Conservation (phyloP, 2,797 vertebrate genomes). For the Otolemur crassicaudatus region DNA sequence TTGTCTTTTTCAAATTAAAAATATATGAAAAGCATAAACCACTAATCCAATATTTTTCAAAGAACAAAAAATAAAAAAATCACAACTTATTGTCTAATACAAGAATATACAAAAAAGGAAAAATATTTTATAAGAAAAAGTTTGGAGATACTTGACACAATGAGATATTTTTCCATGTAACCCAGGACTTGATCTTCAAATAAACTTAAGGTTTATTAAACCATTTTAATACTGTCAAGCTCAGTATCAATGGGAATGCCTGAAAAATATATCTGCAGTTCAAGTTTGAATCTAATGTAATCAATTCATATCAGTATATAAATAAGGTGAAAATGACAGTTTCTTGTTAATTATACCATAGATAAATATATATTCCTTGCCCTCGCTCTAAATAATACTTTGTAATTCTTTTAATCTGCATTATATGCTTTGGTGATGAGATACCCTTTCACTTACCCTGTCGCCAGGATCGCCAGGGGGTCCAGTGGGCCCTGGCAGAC, state of each 20-base stretch:
- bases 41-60: background rate
- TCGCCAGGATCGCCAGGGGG: constrained; percentile 95
- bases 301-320: background rate
- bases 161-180: background rate
- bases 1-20: background rate
- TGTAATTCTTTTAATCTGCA: background rate
- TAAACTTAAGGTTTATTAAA: background rate
- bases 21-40: background rate
- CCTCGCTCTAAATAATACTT: background rate
- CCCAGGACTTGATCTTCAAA: background rate
- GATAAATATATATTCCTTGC: background rate
- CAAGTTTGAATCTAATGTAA: background rate
- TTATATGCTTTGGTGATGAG: background rate
- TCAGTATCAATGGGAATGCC: background rate
- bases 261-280: background rate
- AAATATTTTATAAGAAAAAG: background rate
- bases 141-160: background rate
- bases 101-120: background rate
- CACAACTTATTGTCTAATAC: background rate
- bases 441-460: constrained; percentile 90
- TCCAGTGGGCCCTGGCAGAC: constrained; percentile 95
- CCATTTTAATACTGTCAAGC: background rate
- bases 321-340: background rate
- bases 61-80: background rate
- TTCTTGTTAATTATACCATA: background rate